Evolutionary conservation across 2,113 vertebrate genomes (phyloP), one percentile per base, ranked within the genome.

Genomic region (Mus pahari): DNA sequence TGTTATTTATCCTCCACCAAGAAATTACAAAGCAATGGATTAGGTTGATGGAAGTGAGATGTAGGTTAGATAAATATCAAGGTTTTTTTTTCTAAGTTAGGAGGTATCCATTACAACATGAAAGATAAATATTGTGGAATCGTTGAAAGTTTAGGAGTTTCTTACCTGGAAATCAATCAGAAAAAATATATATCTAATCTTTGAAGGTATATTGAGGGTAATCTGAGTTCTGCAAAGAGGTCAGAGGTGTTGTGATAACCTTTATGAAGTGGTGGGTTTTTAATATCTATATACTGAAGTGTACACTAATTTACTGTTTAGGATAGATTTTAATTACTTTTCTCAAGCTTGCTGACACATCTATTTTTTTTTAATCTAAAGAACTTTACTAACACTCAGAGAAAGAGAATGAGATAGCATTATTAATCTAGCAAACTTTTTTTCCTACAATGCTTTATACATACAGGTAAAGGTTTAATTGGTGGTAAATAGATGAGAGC

Each of bases 11-110:
- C 4, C 78, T 50, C 33, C 14, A 86, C 4, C 24, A 68, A 50
- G 48, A 90, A 84, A 94, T 33, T 22, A 70, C 39, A 89, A 66
- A 89, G 48, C 22, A 70, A 90, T 79, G 58, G n/a, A 95, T 28
- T 68, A 22, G 70, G 60, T 58, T 22, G 86, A 8, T 77, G 4
- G 11, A 86, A 42, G 68, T 78, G 78, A 93, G 42, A 70, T 78
- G 73, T 93, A 93, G 75, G 36, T 87, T 90, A 92, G 42, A 73
- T 94, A 68, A 42, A 4, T 74, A 31, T 53, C 58, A 96, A 9
- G 92, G 1, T 11, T 82, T 55, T 36, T 60, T 83, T 79, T 42
- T n/a, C n/a, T 74, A 20, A 50, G 39, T 82, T 8, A 17, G 17
- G 36, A 24, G 53, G 12, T 6, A 58, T 55, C 36, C 20, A 55